Conservation (phyloP, 2,113 vertebrate species). For the Callipepla squamata region DNA sequence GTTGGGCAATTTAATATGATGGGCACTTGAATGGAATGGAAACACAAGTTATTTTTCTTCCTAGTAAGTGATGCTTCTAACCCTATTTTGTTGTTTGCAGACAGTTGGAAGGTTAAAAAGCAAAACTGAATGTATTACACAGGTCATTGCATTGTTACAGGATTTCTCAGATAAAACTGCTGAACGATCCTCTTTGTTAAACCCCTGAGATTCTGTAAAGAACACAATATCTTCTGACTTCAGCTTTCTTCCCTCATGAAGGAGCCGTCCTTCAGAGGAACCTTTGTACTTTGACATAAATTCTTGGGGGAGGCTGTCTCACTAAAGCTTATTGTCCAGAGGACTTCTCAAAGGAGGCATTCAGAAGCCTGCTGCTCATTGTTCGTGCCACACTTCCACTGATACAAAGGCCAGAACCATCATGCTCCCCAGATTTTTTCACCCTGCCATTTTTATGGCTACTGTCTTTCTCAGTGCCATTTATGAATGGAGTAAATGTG, state of each 20-base stretch:
- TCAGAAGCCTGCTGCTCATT: neutral
- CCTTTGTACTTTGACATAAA: neutral
- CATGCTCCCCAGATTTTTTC: neutral
- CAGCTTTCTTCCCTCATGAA: neutral
- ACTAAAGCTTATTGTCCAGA: neutral
- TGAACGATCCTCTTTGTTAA: neutral
- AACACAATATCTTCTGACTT: neutral
- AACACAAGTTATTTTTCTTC: neutral
- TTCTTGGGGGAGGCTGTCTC: neutral
- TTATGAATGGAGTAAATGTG: neutral
- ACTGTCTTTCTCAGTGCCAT: neutral
- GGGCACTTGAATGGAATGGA: neutral
- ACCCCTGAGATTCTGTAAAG: neutral
- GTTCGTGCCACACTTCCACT: neutral
- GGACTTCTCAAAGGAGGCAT: neutral
- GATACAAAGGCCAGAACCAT: neutral
- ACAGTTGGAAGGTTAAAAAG: neutral
- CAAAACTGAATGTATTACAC: neutral
- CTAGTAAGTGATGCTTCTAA: neutral
- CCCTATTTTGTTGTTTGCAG: neutral
- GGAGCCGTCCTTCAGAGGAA: neutral
- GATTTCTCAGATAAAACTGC: neutral
- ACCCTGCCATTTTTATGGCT: neutral
- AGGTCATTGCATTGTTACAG: neutral
- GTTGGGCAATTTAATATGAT: neutral